Percentiles rank a stretch among this genome's conserved stretches.
phyloP scores from a whole-genome alignment of 1,140 invertebrate genomes.

The Samia ricini region DNA sequence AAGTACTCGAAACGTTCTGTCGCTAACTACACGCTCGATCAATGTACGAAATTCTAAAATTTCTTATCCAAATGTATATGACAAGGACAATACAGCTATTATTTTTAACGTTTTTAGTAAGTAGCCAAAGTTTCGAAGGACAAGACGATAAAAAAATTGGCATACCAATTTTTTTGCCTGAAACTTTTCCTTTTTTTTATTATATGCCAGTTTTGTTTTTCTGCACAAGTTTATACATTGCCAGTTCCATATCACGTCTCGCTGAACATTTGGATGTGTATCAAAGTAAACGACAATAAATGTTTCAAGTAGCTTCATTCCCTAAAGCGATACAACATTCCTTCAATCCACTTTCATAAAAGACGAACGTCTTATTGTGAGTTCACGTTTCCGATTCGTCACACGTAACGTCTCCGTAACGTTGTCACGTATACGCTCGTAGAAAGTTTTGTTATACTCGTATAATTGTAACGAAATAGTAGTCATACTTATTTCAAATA shows the following conservation, averaged over 20 bases:
- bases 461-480: conserved; percentile 45
- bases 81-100: not conserved
- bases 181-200: not conserved
- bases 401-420: conserved; percentile 54
- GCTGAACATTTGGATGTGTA: conserved; percentile 17
- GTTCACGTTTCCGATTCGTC: conserved; percentile 48
- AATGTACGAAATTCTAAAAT: not conserved
- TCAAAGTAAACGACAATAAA: conserved; percentile 34
- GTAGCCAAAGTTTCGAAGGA: not conserved
- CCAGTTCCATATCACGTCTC: conserved; percentile 16
- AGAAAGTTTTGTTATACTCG: conserved; percentile 55
- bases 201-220: not conserved
- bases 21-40: not conserved
- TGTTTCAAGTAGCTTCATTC: conserved; percentile 40
- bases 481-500: conserved; percentile 22
- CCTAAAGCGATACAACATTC: conserved; percentile 46
- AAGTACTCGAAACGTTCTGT: not conserved
- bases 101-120: not conserved
- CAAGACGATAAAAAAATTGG: not conserved
- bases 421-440: conserved; percentile 48
- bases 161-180: not conserved
- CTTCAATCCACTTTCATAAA: conserved; percentile 40
- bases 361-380: conserved; percentile 29
- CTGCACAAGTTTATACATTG: not conserved
- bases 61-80: not conserved